Conservation (phyloP, 2,797 vertebrate species). For the Aphelocoma californica region DNA sequence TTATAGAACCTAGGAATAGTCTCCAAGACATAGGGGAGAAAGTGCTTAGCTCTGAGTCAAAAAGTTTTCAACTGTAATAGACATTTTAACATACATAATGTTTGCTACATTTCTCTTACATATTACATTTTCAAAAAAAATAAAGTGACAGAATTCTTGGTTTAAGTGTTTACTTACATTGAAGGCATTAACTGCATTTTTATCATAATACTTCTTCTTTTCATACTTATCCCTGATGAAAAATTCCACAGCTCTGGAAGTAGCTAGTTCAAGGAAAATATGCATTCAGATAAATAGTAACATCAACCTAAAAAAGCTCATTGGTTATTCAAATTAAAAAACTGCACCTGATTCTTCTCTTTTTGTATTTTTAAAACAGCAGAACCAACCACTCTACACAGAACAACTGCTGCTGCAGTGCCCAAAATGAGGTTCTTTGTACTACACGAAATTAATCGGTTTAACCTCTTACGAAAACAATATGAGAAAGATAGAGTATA, state of each 20-base stretch:
- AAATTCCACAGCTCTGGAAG: constrained; percentile 94
- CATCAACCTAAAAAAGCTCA: background rate
- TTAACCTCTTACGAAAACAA: background rate
- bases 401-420: background rate
- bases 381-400: background rate
- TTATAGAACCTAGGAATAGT: background rate
- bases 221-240: constrained; percentile 99
- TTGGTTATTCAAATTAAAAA: background rate
- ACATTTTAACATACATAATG: background rate
- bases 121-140: background rate
- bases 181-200: constrained; percentile 82
- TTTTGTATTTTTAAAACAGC: background rate
- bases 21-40: background rate
- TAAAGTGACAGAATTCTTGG: background rate
- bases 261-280: constrained; percentile 79
- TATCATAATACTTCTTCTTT: constrained; percentile 96
- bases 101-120: background rate
- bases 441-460: background rate
- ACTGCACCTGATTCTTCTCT: background rate
- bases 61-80: background rate
- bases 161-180: constrained; percentile 83
- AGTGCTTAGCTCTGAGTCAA: background rate
- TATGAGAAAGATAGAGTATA: background rate
- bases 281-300: background rate
- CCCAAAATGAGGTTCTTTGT: background rate